Base-by-base conservation (phyloP, 2,888 invertebrate genomes). In the Zygaena filipendulae region DNA sequence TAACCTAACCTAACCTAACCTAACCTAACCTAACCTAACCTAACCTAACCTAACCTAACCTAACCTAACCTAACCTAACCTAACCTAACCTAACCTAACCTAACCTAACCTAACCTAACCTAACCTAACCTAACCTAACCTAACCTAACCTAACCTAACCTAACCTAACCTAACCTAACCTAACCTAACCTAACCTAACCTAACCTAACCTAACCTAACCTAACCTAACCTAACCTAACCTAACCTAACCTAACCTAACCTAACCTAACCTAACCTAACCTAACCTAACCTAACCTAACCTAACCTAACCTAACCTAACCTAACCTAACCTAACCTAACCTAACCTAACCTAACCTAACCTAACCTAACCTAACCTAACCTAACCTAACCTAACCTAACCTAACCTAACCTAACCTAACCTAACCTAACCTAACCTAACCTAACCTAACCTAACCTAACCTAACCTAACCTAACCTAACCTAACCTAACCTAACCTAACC, bases 51-150 rank as follows among this genome's bases (percentile, higher is more conserved):
- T 29, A 24, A 29, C 24, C 29, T 24, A 24, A 29, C 29, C 29
- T 29, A 29, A 29, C 29, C 29, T 29, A 29, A 29, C 29, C 29
- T 29, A 29, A 25, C 29, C 29, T 29, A 29, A 29, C 29, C 29
- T 29, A 29, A 21, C 29, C 29, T 23, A 20, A 10, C 29, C 18
- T 9, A 29, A 13, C 30, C 30, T 26, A 30, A 26, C 30, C 30
- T 30, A 30, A 26, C 30, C 25, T 30, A 30, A 26, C 30, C 30
- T 30, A 30, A 26, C 30, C 23, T 26, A 30, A 26, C 30, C 30
- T 30, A 30, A 26, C 30, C 30, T 30, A 30, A 26, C 24, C 21
- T 24, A 24, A 16, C 24, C 24, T 24, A 24, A 16, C 24, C 24
- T 24, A 24, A 16, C 24, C 27, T 27, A 18, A 12, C 21, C 24